Conservation (phyloP, 1,140 invertebrate species). For the Drosophila virilis region DNA sequence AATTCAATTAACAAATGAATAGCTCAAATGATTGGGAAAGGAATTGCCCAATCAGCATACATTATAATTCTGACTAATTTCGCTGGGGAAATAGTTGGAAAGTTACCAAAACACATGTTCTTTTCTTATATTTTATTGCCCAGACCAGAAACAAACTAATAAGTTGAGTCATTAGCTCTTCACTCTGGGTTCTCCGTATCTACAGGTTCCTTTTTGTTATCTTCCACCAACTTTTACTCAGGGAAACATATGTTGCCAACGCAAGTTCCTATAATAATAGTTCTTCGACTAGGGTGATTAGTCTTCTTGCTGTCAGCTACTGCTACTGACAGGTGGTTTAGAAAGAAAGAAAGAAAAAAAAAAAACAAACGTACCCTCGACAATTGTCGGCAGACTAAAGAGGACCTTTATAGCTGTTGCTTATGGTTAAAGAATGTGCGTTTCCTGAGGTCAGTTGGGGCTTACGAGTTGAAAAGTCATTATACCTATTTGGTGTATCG, state of each 20-base stretch:
- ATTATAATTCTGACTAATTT: slow-evolving; percentile 15
- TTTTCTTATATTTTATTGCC: background rate
- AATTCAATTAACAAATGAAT: slow-evolving; percentile 31
- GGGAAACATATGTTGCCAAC: slow-evolving; percentile 32
- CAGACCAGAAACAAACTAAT: slow-evolving; percentile 2
- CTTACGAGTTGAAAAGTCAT: background rate
- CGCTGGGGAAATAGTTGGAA: slow-evolving; percentile 1
- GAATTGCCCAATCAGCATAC: slow-evolving; percentile 27
- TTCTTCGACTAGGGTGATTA: slow-evolving; percentile 28
- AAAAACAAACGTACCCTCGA: slow-evolving; percentile 14
- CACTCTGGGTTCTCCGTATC: background rate
- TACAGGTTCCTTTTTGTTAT: slow-evolving; percentile 20
- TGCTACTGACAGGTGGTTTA: slow-evolving; percentile 44
- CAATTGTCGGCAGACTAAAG: slow-evolving; percentile 12
- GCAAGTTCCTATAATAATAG: slow-evolving; percentile 26
- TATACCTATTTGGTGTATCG: too few species aligned
- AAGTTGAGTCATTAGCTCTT: slow-evolving; percentile 44
- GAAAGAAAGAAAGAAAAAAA: background rate
- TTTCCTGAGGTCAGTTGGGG: background rate
- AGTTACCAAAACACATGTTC: slow-evolving; percentile 36
- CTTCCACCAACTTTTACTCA: slow-evolving; percentile 8
- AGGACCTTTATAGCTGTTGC: background rate
- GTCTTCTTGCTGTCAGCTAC: slow-evolving; percentile 34
- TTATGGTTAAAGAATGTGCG: background rate
- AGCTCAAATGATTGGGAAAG: background rate